Evolutionary conservation across 2,888 invertebrate species (phyloP), one percentile per base, ranked within the genome.

Genomic region (Microplitis manilae): DNA sequence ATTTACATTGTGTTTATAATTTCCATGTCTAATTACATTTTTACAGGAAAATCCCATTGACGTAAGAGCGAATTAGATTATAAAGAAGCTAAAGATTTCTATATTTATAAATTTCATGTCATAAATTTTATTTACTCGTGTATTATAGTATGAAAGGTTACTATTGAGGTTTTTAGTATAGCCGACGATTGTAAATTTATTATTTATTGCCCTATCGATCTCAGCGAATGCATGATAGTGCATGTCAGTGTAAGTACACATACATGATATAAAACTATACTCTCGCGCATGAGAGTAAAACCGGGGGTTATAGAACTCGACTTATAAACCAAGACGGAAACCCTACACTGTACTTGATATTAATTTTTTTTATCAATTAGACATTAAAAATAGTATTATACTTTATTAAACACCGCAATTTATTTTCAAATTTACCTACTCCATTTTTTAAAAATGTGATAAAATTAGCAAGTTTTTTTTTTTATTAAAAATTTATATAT

Each of bases 151-250:
- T 30, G 30, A 30, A 30, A 30, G 30, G 30, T 30, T 30, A 30
- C 30, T 73, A 73, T 73, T 38, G n/a, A 67, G 40, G 41, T 68
- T 64, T 65, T 60, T 13, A 65, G 68, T 39, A 61, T 68, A 30
- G 7, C 68, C 15, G 40, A 59, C 59, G 15, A 17, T 64, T 17
- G 20, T 65, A 13, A 1, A 65, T 76, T 71, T 60, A 70, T 76
- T 76, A 71, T 76, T 71, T 60, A 76, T 50, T 6, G 38, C 15
- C 39, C 67, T 76, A 71, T 76, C 72, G 76, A 76, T 76, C 41
- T n/a, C 7, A 30, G 30, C 4, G 17, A 17, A 20, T 38, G 13
- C 60, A 9, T 6, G 4, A 73, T 73, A 13, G 15, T 50, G 38
- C n/a, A 65, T 20, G 40, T 1, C 40, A 15, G 7, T 30, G 50